Evolutionary conservation across 2,113 vertebrate species (phyloP).

Genomic region (Gambusia holbrooki): DNA sequence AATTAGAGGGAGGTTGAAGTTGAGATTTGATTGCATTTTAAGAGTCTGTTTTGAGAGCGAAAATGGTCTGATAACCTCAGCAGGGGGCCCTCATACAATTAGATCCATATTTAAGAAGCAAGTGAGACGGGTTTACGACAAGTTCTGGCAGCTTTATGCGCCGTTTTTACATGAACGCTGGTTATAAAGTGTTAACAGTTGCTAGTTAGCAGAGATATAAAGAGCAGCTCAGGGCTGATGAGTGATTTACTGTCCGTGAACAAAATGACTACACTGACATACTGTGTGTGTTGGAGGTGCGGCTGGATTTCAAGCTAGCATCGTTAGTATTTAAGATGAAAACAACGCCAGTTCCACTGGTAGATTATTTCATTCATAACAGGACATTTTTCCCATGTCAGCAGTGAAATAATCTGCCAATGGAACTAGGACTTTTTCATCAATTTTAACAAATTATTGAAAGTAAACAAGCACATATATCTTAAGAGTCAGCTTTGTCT

Average conservation of each 20-base stretch:
- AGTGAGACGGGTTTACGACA: constrained; percentile 1
- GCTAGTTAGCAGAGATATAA: not conserved
- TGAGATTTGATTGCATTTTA: constrained; percentile 32
- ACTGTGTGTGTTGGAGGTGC: not conserved
- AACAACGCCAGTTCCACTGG: too few relatives aligned
- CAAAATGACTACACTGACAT: not conserved
- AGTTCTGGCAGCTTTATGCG: not conserved
- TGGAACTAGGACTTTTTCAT: too few relatives aligned
- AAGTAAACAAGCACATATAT: too few relatives aligned
- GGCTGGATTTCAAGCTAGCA: not conserved
- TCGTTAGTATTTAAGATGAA: not conserved
- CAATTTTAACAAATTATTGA: too few relatives aligned
- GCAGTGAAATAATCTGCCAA: too few relatives aligned
- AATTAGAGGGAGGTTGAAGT: constrained; percentile 33
- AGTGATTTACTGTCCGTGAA: not conserved
- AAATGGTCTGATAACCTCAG: constrained; percentile 21
- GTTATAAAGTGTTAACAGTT: not conserved
- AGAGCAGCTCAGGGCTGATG: not conserved
- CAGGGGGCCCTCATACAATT: not conserved
- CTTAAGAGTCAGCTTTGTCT: too few relatives aligned
- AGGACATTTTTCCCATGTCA: too few relatives aligned
- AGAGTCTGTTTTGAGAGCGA: constrained; percentile 19
- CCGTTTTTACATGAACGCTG: not conserved
- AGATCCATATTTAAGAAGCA: constrained; percentile 17
- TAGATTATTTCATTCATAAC: too few relatives aligned